Percentiles rank a stretch among this genome's conserved stretches.
phyloP scores from a whole-genome alignment of 2,113 vertebrate genomes.

The Chlorodrepanis virens region DNA sequence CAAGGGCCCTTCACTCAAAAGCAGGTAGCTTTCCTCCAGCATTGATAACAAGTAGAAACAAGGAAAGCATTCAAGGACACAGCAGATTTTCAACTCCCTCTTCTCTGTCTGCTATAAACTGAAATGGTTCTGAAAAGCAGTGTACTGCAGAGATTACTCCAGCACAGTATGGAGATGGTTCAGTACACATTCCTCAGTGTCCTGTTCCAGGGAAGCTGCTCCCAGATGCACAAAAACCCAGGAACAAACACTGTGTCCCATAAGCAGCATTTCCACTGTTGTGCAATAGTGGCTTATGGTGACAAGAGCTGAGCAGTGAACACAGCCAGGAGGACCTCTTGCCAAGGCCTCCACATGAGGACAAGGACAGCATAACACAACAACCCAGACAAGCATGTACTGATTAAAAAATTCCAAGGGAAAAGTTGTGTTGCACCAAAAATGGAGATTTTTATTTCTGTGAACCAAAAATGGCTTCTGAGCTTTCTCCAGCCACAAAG shows the following conservation, averaged over 20 bases:
- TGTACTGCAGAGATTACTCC: not conserved
- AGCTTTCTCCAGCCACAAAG: not conserved
- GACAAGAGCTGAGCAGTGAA: not conserved
- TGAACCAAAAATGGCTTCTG: not conserved
- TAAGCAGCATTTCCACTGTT: not conserved
- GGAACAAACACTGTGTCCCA: not conserved
- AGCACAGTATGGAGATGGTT: not conserved
- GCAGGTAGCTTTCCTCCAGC: not conserved
- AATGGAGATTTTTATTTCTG: not conserved
- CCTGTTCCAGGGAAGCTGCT: not conserved
- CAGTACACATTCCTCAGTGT: not conserved
- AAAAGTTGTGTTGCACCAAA: not conserved
- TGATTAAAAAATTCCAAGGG: not conserved
- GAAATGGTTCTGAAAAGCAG: not conserved
- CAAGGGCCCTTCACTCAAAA: not conserved
- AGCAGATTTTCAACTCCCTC: not conserved
- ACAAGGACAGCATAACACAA: not conserved
- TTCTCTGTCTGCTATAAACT: not conserved
- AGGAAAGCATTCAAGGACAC: not conserved
- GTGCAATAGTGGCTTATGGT: not conserved
- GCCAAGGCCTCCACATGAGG: not conserved
- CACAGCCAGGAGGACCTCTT: not conserved
- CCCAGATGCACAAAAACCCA: not conserved
- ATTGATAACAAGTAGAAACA: not conserved
- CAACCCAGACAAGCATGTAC: not conserved